These are phyloP conservation scores for Galeopsomyia nigrocyanea DNA, from an alignment of 2,888 invertebrate species.

Conservation along the genomic window DNA sequence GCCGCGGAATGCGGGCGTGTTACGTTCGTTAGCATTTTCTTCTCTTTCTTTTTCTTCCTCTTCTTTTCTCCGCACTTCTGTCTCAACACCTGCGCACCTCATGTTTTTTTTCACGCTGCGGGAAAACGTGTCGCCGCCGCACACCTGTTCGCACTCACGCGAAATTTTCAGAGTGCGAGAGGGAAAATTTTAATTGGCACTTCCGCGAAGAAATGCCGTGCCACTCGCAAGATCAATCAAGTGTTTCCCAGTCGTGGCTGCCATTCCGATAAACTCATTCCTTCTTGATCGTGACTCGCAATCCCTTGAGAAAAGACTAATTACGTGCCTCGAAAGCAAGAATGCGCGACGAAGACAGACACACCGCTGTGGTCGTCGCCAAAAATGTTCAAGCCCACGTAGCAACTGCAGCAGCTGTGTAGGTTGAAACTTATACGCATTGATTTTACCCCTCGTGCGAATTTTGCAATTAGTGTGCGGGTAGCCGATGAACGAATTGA, in stretches of 20 bases:
- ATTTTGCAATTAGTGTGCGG: conserved; percentile 51
- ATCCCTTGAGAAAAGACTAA: conserved; percentile 59
- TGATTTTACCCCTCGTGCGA: conserved; percentile 43
- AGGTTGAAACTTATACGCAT: too few species aligned
- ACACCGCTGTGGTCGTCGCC: conserved; percentile 15
- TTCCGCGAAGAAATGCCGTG: background rate
- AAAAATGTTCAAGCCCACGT: too few species aligned
- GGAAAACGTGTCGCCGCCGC: too few species aligned
- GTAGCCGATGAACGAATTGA: background rate
- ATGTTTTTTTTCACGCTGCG: conserved; percentile 16
- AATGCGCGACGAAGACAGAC: conserved; percentile 31
- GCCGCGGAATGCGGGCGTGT: conserved; percentile 56
- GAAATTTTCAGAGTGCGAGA: too few species aligned
- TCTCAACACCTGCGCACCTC: conserved; percentile 15
- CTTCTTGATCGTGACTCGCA: conserved; percentile 2
- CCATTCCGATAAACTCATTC: conserved; percentile 8
- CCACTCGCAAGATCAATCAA: conserved; percentile 7
- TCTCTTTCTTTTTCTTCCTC: too few species aligned
- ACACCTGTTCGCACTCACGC: too few species aligned
- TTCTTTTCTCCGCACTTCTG: conserved; percentile 8
- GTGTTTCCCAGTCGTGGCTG: background rate
- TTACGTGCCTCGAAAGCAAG: conserved; percentile 51
- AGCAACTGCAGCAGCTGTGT: too few species aligned
- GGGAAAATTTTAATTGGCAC: background rate
- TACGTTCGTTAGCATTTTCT: conserved; percentile 26